phyloP scores from a whole-genome alignment of 2,888 invertebrate genomes.

The Napeogenes sylphis region DNA sequence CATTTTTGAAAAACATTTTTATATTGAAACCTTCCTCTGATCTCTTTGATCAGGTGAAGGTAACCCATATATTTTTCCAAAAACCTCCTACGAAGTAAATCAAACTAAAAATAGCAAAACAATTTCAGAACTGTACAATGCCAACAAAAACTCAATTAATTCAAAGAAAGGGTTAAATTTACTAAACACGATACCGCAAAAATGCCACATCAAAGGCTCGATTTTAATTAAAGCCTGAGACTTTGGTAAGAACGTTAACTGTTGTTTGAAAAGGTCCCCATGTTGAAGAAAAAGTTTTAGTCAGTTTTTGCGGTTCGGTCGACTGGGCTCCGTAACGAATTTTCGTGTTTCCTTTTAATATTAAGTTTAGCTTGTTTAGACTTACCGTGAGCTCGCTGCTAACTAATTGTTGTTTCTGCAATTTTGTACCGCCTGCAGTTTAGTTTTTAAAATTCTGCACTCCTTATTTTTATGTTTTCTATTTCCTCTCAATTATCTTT shows the following conservation, averaged over 20 bases:
- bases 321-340: conserved; percentile 4
- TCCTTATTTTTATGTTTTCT: conserved; percentile 7
- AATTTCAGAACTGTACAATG: conserved; percentile 16
- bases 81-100: background rate
- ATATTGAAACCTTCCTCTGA: no score
- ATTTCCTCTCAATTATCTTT: background rate
- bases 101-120: conserved; percentile 15
- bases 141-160: conserved; percentile 56
- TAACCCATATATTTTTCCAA: no score
- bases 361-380: conserved; percentile 16
- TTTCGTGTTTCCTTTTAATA: conserved; percentile 14
- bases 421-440: background rate
- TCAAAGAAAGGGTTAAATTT: conserved; percentile 49
- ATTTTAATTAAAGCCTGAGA: conserved; percentile 39
- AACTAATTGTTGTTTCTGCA: conserved; percentile 2
- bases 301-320: conserved; percentile 11
- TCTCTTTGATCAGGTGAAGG: no score
- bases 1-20: no score
- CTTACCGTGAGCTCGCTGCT: background rate
- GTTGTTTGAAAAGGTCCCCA: conserved; percentile 18
- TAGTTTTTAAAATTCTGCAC: background rate
- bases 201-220: conserved; percentile 45
- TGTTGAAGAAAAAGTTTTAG: conserved; percentile 20
- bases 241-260: conserved; percentile 15
- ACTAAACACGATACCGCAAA: conserved; percentile 43